Percentiles rank a stretch among this genome's conserved stretches.
These are phyloP conservation scores for Megalops cyprinoides DNA, from an alignment of 2,797 vertebrate species.

Conservation along the genomic window DNA sequence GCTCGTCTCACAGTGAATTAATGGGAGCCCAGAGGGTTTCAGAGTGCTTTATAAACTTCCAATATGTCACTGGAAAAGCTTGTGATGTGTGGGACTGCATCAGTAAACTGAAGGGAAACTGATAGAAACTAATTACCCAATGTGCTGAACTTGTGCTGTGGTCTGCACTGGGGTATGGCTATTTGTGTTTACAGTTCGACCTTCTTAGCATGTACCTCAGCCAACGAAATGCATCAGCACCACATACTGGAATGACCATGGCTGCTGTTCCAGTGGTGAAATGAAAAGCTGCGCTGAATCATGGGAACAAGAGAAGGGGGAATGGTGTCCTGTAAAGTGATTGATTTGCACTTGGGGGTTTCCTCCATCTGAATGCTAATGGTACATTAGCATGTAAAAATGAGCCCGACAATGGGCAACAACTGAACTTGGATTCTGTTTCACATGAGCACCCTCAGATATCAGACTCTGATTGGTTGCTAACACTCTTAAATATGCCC, in stretches of 20 bases:
- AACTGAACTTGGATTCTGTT: neutral
- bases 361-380: conserved; percentile 12
- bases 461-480: conserved; percentile 24
- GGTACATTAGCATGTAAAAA: conserved; percentile 19
- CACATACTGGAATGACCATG: conserved; percentile 23
- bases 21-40: neutral
- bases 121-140: neutral
- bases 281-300: neutral
- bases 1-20: conserved; percentile 1
- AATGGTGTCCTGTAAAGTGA: neutral
- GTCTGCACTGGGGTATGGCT: neutral
- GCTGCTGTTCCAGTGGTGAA: conserved; percentile 38
- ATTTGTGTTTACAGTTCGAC: conserved; percentile 30
- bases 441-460: conserved; percentile 13
- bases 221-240: conserved; percentile 46
- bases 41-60: conserved; percentile 10
- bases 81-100: neutral
- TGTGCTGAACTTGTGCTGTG: neutral
- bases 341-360: neutral
- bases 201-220: conserved; percentile 41
- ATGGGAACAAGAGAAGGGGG: neutral
- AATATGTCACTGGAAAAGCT: neutral
- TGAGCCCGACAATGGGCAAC: neutral
- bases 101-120: neutral
- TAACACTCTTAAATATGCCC: conserved; percentile 27